Evolutionary conservation across 37 sponge, comb jelly and placozoan genomes (phyloP).

Genomic region (Oopsacas minuta): DNA sequence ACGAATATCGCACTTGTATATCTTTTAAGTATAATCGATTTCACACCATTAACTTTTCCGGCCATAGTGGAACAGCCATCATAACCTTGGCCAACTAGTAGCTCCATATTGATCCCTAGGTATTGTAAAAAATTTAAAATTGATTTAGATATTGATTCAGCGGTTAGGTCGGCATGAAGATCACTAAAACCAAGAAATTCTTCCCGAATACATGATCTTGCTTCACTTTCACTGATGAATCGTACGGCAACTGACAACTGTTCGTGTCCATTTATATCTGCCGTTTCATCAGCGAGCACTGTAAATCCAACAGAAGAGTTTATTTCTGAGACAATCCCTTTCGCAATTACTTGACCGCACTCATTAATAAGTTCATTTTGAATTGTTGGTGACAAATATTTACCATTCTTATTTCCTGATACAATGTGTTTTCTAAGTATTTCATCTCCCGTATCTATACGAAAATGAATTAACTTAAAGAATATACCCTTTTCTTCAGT

Average conservation of each 20-base stretch:
- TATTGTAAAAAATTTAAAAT: too few species aligned
- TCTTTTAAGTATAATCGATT: neutral
- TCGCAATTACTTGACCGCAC: neutral
- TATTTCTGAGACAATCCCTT: neutral
- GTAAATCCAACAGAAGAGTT: neutral
- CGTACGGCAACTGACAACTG: neutral
- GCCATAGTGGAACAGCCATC: too few species aligned
- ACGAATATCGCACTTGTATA: neutral
- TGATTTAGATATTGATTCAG: too few species aligned
- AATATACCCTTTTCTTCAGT: neutral
- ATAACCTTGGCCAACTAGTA: too few species aligned
- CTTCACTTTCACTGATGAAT: neutral
- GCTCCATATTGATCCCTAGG: too few species aligned
- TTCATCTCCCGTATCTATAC: constrained; percentile 5
- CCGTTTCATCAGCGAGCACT: neutral
- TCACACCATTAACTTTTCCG: neutral
- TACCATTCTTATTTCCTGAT: neutral
- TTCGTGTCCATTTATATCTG: neutral
- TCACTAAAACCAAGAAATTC: too few species aligned
- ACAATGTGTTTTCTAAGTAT: neutral
- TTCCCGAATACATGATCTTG: too few species aligned
- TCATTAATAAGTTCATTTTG: constrained; percentile 5
- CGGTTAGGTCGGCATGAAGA: too few species aligned
- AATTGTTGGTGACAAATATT: neutral
- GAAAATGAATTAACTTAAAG: neutral